Evolutionary conservation across 2,113 vertebrate genomes (phyloP), one percentile per base, ranked within the genome.

Genomic region (Pongo pygmaeus): DNA sequence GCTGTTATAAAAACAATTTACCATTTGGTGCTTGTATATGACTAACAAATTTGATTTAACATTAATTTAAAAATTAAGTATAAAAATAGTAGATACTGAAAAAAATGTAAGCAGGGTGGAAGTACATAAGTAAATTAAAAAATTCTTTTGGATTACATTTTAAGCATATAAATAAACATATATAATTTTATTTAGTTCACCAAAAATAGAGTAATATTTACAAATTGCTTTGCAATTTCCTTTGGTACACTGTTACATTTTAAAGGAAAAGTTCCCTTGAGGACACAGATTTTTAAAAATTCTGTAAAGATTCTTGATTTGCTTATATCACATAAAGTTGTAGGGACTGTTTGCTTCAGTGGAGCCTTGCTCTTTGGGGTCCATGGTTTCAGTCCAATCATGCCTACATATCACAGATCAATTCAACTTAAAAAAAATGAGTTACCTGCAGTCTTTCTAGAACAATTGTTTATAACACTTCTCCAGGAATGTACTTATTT

Each of bases 111-210:
- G 35, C 8, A 38, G 25, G 32, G 25, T 8, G 48, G 72, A 91
- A 25, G 11, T 91, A 14, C 6, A 27, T 59, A 95, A 77, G 25
- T 52, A 64, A 84, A 75, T 59, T 30, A 30, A 75, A 23, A 75
- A 74, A 20, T 25, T 90, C 9, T 74, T 84, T 43, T 40, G 18
- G 78, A 38, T 17, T 64, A 38, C 16, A 69, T 86, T 79, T 59
- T 79, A 95, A 61, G 40, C 72, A 79, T 78, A 91, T 59, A 89
- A 87, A 46, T 78, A 86, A 84, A 27, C 77, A n/a, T n/a, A n/a
- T 27, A 64, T 40, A 50, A 80, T 91, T 90, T 59, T 38, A 46
- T 50, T 14, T 40, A 70, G 32, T 48, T 79, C 59, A 72, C 20
- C 70, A n/a, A 40, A 85, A 72, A 57, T 80, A 20, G 40, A 80